Base-by-base conservation (phyloP, 1,140 invertebrate genomes). In the Pachyrhynchus sulphureomaculatus region DNA sequence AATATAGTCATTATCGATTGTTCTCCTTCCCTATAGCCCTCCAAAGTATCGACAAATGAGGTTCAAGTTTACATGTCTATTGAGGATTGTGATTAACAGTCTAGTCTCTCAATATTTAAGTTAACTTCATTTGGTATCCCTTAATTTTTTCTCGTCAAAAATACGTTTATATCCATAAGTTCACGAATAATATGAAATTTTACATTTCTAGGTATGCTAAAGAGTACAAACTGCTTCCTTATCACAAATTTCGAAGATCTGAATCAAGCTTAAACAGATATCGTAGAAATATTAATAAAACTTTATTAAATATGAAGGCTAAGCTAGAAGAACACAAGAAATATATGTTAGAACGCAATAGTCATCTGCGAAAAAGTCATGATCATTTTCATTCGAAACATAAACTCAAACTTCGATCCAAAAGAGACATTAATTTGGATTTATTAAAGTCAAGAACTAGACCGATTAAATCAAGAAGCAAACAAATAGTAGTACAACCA, bases 391-490 rank as follows among this genome's bases (percentile, higher is more conserved):
- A n/a, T 10, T 15, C 15, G n/a, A 20, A 24, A 10, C 8, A 34
- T 48, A 24, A 29, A 21, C 23, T 10, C 17, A 8, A 3, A 10
- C 12, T 6, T 3, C 26, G 26, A 29, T 6, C 39, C 4, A 68
- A 62, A 45, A 52, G 66, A 20, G 68, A 68, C 26, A 69, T 69
- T 26, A 69, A 69, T 36, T 45, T 69, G 44, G 68, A 67, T 21
- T 49, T 69, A 34, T 41, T 69, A 15, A 51, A 57, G 47, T 56
- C 34, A 18, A 17, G 39, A 51, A 39, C 15, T 4, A 18, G 21
- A 15, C 36, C 20, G 34, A 34, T 0, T 37, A 0, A 10, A 21
- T 24, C 13, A 12, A 45, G 9, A 26, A 23, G 18, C 18, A 32
- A 1, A 23, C 21, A 29, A 29, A 10, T 29, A 10, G 26, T 29